These are phyloP conservation scores for Saguinus imperator DNA, from an alignment of 2,113 vertebrate genomes.

Conservation along the genomic window DNA sequence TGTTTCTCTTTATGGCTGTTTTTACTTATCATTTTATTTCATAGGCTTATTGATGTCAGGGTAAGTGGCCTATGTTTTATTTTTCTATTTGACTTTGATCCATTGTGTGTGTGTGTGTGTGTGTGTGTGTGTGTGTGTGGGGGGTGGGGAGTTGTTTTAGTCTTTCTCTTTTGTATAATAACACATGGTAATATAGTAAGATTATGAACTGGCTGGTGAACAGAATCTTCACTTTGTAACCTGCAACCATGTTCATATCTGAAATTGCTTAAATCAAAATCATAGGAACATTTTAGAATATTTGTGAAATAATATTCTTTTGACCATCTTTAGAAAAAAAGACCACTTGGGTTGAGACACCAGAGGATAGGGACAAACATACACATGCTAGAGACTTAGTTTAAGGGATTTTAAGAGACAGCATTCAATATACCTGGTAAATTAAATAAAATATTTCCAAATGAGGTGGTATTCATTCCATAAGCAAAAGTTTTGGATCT, in stretches of 20 bases:
- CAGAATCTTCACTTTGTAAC: background rate
- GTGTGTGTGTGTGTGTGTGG: too few species aligned
- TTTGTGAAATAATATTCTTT: background rate
- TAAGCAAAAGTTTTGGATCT: background rate
- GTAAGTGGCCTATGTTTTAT: background rate
- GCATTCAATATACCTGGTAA: background rate
- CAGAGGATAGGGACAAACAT: background rate
- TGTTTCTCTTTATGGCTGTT: background rate
- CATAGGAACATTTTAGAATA: background rate
- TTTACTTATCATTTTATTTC: background rate
- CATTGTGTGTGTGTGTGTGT: background rate
- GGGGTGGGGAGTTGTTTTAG: background rate
- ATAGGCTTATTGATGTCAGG: background rate
- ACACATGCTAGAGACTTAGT: background rate
- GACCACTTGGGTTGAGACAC: background rate
- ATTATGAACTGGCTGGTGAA: background rate
- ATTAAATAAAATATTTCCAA: background rate
- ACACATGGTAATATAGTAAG: background rate
- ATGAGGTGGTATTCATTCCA: background rate
- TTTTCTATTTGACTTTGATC: constrained; percentile 5
- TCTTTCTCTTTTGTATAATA: background rate
- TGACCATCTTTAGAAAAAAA: background rate
- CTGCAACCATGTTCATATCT: background rate
- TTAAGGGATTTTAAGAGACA: background rate
- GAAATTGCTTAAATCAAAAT: background rate